Percentiles rank a stretch among this genome's conserved stretches.
Conservation (phyloP, 2,797 vertebrate genomes). For the Pogonophryne albipinna region DNA sequence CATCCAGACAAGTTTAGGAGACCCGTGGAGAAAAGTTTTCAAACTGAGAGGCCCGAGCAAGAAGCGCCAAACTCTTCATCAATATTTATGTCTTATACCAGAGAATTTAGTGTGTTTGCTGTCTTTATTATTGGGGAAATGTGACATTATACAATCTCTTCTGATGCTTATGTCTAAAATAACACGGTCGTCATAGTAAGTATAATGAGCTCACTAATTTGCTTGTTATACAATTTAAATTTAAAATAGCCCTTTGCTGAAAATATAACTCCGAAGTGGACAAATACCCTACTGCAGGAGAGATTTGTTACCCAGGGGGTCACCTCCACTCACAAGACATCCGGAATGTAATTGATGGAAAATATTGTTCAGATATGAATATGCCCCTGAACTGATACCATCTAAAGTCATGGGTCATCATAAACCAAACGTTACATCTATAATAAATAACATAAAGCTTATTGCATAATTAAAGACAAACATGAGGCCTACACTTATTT, state of each 20-base stretch:
- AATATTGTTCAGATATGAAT: not conserved
- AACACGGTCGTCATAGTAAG: not conserved
- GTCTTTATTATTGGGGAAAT: not conserved
- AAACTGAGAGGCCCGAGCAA: conserved; percentile 19
- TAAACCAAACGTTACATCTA: not conserved
- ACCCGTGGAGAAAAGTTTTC: conserved; percentile 70
- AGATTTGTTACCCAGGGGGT: conserved; percentile 25
- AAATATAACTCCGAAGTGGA: not conserved
- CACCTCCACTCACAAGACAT: not conserved
- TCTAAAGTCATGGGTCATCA: not conserved
- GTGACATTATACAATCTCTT: not conserved
- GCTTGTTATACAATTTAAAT: not conserved
- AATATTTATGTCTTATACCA: not conserved
- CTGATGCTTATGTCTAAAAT: not conserved
- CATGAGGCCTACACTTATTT: not conserved
- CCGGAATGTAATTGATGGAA: conserved; percentile 6
- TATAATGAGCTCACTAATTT: too few species aligned
- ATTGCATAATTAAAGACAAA: not conserved
- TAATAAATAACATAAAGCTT: not conserved
- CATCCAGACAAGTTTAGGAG: conserved; percentile 48
- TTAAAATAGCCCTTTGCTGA: not conserved
- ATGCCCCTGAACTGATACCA: not conserved
- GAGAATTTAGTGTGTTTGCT: too few species aligned
- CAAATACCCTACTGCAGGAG: conserved; percentile 23
- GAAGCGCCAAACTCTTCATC: not conserved